Conservation (phyloP, 2,888 invertebrate genomes). For the Mellilla xanthometata region DNA sequence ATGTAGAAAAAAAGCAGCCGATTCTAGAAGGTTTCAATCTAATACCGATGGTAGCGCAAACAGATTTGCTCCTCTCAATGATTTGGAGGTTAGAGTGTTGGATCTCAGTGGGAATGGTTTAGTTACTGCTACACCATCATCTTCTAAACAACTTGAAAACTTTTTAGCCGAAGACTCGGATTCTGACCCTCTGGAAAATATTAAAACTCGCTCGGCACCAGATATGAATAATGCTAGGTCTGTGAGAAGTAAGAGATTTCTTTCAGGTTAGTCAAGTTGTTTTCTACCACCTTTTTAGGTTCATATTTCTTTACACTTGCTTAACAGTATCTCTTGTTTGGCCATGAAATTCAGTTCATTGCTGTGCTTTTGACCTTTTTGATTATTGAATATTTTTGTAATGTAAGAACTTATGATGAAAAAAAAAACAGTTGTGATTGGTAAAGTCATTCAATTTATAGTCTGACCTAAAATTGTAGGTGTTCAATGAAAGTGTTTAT, state of each 20-base stretch:
- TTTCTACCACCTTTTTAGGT: no score
- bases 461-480: no score
- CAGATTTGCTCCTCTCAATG: constrained; percentile 60
- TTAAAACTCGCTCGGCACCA: constrained; percentile 38
- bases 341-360: no score
- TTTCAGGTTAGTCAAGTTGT: constrained; percentile 6
- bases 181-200: constrained; percentile 52
- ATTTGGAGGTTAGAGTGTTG: constrained; percentile 64
- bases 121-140: constrained; percentile 35
- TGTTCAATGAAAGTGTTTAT: no score
- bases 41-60: constrained; percentile 44
- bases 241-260: constrained; percentile 15
- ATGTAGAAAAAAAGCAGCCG: constrained; percentile 66
- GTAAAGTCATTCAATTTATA: no score
- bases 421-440: no score
- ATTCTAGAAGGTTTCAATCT: constrained; percentile 50
- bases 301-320: no score
- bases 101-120: constrained; percentile 56
- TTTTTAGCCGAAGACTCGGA: constrained; percentile 58
- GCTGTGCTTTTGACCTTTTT: no score
- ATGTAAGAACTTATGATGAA: no score
- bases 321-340: no score
- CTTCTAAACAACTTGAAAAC: constrained; percentile 49
- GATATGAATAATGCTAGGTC: constrained; percentile 27
- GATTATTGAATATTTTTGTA: no score